Conservation (phyloP, 1,140 invertebrate genomes). For the Camponotus floridanus region DNA sequence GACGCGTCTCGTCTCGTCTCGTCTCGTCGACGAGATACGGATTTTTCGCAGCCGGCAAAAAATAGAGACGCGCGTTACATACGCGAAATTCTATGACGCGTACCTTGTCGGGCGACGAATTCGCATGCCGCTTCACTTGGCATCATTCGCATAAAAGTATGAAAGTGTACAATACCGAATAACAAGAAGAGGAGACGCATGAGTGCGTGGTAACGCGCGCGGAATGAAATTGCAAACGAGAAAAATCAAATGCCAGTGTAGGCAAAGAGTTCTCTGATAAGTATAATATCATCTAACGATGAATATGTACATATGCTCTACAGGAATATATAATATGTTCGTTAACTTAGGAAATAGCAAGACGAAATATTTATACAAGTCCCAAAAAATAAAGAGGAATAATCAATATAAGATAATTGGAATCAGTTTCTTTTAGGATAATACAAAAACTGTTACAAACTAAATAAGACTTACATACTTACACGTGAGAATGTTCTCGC, state of each 20-base stretch:
- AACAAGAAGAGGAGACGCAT: constrained; percentile 27
- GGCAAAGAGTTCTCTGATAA: background rate
- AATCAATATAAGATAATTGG: background rate
- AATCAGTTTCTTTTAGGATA: background rate
- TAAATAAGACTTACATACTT: background rate
- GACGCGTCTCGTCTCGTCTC: constrained; percentile 17
- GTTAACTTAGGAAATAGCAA: constrained; percentile 10
- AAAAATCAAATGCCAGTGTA: background rate
- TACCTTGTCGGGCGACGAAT: constrained; percentile 28
- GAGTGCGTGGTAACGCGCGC: background rate
- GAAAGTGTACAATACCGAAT: background rate
- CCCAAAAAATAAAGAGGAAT: background rate
- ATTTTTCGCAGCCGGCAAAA: constrained; percentile 32
- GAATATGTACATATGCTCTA: background rate
- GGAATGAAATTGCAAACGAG: constrained; percentile 25
- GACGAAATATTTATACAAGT: background rate
- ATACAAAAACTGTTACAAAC: background rate
- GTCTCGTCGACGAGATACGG: constrained; percentile 36
- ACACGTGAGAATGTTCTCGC: background rate
- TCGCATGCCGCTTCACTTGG: constrained; percentile 23
- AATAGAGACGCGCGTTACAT: constrained; percentile 42
- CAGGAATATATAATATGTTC: background rate
- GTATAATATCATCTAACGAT: background rate
- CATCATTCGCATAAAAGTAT: constrained; percentile 5
- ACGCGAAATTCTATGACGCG: constrained; percentile 46